Base-by-base conservation (phyloP, 2,888 invertebrate species). In the Stramonita haemastoma region DNA sequence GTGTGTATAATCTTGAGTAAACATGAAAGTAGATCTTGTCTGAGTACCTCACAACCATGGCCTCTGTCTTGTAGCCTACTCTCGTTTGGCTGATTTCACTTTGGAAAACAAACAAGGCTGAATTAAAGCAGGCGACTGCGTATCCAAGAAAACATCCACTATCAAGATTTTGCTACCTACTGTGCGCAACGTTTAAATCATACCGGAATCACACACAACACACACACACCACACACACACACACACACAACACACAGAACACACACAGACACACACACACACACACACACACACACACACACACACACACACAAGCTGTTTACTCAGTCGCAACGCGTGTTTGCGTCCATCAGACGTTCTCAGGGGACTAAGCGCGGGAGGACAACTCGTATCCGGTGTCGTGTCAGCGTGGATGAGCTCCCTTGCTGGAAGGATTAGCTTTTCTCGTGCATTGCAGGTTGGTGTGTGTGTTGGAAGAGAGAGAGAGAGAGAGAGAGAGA, bases 341-440 rank as follows among this genome's bases (percentile, higher is more conserved):
- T 85, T 60, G 86, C 17, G 86, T n/a, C 86, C 87, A 86, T 84
- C 88, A 60, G 56, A 77, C 79, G 77, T 8, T 19, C 87, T 36
- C 17, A 5, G 34, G 26, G 36, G 36, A 11, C 77, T 56, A 57
- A 84, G n/a, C 26, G 57, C 11, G 84, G n/a, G 57, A 84, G n/a
- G 84, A 84, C 56, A 57, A 84, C 84, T 46, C 84, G 57, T 11
- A n/a, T 57, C 56, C 29, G 56, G 56, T 84, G 84, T 84, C 84
- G 84, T 84, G 57, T 84, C 84, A 46, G 6, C 84, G 56, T 84
- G n/a, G 84, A 84, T 84, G 84, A 84, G 84, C 84, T 57, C 84
- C 84, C 84, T 57, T 84, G 84, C 46, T 29, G 46, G 46, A 26
- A 29, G 83, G 84, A 84, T 84, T 84, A 84, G 17, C 26, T 22